phyloP scores from a whole-genome alignment of 2,797 vertebrate genomes.

The Oophaga sylvatica region DNA sequence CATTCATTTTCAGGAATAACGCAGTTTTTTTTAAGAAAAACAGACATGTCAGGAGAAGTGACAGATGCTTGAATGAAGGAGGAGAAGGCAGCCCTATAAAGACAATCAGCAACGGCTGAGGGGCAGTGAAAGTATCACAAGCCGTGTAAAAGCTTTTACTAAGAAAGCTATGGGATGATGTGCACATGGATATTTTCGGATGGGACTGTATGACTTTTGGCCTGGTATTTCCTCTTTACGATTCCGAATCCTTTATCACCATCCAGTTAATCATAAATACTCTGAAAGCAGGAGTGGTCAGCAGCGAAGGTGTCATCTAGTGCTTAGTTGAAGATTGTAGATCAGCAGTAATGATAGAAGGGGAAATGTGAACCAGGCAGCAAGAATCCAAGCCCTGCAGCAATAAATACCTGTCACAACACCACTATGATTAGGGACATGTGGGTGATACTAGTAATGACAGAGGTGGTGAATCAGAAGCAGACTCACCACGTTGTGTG shows the following conservation, averaged over 20 bases:
- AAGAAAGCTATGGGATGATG: neutral
- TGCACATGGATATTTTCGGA: neutral
- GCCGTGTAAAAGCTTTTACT: neutral
- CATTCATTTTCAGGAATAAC: too few relatives aligned
- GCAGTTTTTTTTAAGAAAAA: too few relatives aligned
- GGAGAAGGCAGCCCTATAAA: neutral
- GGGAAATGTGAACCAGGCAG: neutral
- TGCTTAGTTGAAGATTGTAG: neutral
- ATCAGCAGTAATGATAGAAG: neutral
- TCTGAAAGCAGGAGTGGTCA: too few relatives aligned
- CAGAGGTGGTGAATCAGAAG: slow-evolving; percentile 1
- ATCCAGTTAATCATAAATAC: neutral
- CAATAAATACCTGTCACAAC: slow-evolving; percentile 6
- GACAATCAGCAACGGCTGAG: neutral
- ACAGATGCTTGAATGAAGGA: too few relatives aligned
- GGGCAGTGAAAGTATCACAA: neutral
- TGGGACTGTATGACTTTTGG: neutral
- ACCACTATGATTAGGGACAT: neutral
- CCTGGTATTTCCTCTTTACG: neutral
- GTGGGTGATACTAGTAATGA: neutral
- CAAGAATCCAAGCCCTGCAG: slow-evolving; percentile 21
- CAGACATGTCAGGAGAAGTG: too few relatives aligned
- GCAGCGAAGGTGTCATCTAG: too few relatives aligned
- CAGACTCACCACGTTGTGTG: neutral
- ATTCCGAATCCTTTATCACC: neutral